Evolutionary conservation across 2,797 vertebrate genomes (phyloP).

Genomic region (Labeo calbasu): DNA sequence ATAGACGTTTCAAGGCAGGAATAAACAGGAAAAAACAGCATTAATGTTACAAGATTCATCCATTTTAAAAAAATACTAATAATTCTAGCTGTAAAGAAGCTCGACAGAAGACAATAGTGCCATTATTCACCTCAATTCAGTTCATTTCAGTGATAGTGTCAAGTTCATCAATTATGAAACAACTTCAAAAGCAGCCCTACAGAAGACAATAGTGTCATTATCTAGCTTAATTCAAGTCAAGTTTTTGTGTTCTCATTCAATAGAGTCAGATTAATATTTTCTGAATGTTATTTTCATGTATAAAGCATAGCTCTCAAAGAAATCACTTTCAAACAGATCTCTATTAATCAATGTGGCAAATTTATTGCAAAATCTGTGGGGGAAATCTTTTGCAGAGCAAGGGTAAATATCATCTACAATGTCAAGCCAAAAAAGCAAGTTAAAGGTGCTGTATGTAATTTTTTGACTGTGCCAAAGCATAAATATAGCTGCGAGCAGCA

Average conservation of each 20-base stretch:
- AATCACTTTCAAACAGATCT: not conserved
- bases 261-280: not conserved
- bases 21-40: no score
- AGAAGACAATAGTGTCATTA: conserved; percentile 12
- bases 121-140: not conserved
- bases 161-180: not conserved
- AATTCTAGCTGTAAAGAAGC: not conserved
- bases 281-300: not conserved
- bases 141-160: not conserved
- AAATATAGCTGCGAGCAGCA: no score
- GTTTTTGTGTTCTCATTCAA: not conserved
- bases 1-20: no score
- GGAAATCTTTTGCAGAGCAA: not conserved
- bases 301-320: not conserved
- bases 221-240: not conserved
- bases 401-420: not conserved
- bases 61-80: not conserved
- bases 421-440: no score
- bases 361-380: not conserved
- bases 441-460: no score
- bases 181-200: not conserved
- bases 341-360: not conserved
- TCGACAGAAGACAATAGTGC: not conserved
- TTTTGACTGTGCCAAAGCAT: no score
- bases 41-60: not conserved